Evolutionary conservation across 2,113 vertebrate species (phyloP).

Genomic region (Caretta caretta): DNA sequence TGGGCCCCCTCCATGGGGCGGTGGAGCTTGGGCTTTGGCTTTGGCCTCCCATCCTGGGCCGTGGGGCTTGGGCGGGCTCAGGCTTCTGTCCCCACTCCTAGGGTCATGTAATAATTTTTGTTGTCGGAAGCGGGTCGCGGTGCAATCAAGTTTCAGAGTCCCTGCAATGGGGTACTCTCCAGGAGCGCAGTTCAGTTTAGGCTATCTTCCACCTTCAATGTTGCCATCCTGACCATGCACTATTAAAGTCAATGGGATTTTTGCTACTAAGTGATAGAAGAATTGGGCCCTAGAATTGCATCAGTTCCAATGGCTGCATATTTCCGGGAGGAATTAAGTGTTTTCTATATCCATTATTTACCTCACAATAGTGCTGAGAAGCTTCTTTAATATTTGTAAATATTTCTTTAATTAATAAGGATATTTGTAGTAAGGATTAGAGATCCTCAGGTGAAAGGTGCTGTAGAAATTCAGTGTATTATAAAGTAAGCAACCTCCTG

Average conservation of each 20-base stretch:
- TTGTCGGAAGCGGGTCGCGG: too few species aligned
- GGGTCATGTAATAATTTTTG: too few species aligned
- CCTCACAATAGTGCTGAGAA: background rate
- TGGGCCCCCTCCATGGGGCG: too few species aligned
- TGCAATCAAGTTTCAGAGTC: too few species aligned
- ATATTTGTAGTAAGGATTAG: constrained; percentile 3
- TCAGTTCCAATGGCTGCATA: background rate
- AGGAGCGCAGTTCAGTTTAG: background rate
- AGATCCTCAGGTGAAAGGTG: background rate
- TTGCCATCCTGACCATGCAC: background rate
- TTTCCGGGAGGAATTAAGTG: constrained; percentile 1
- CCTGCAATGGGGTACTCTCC: too few species aligned
- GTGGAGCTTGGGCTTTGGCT: too few species aligned
- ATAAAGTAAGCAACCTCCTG: background rate
- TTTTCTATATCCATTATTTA: background rate
- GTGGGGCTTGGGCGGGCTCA: too few species aligned
- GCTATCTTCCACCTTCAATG: background rate
- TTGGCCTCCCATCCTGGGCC: too few species aligned
- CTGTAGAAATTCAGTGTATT: background rate
- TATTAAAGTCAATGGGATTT: background rate
- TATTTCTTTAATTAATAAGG: constrained; percentile 17
- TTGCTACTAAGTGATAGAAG: background rate
- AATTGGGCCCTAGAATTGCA: background rate
- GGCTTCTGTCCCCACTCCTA: too few species aligned
- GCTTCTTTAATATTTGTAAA: background rate